phyloP scores from a whole-genome alignment of 1,140 invertebrate genomes.

The Calliopsis andreniformis region DNA sequence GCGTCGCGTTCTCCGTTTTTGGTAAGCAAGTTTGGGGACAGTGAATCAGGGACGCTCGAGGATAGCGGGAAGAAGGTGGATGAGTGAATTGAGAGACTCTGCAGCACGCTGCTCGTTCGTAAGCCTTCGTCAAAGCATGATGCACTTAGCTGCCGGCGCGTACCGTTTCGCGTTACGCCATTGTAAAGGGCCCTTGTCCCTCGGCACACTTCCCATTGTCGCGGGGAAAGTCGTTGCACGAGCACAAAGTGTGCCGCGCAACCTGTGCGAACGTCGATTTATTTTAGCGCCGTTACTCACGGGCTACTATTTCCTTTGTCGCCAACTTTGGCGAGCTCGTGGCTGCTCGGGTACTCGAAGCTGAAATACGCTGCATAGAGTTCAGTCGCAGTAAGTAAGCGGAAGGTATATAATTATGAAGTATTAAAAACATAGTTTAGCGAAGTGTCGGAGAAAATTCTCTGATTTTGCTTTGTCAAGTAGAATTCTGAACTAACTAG shows the following conservation, averaged over 20 bases:
- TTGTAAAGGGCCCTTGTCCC: constrained; percentile 61
- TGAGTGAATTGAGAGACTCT: constrained; percentile 32
- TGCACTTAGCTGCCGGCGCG: constrained; percentile 63
- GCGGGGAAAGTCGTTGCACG: constrained; percentile 58
- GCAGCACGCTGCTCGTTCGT: constrained; percentile 7
- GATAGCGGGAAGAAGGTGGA: neutral
- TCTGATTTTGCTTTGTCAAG: too few species aligned
- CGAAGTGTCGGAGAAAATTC: too few species aligned
- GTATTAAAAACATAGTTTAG: too few species aligned
- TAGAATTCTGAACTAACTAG: too few species aligned
- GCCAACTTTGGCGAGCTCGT: neutral
- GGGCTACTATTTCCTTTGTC: neutral
- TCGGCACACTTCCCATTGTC: constrained; percentile 66
- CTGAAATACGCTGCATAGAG: too few species aligned
- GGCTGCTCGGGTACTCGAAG: too few species aligned
- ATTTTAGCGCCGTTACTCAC: constrained; percentile 2
- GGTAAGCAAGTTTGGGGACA: too few species aligned
- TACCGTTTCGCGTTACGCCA: constrained; percentile 72
- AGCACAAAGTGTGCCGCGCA: constrained; percentile 61
- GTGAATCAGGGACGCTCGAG: too few species aligned
- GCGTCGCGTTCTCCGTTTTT: too few species aligned
- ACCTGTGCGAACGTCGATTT: constrained; percentile 53
- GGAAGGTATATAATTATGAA: too few species aligned
- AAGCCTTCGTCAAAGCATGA: constrained; percentile 56
- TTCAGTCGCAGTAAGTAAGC: too few species aligned